A percentile compares a stretch with the other conserved stretches of the same genome.
phyloP scores from a whole-genome alignment of 2,113 vertebrate species.

The Climacteris rufus region DNA sequence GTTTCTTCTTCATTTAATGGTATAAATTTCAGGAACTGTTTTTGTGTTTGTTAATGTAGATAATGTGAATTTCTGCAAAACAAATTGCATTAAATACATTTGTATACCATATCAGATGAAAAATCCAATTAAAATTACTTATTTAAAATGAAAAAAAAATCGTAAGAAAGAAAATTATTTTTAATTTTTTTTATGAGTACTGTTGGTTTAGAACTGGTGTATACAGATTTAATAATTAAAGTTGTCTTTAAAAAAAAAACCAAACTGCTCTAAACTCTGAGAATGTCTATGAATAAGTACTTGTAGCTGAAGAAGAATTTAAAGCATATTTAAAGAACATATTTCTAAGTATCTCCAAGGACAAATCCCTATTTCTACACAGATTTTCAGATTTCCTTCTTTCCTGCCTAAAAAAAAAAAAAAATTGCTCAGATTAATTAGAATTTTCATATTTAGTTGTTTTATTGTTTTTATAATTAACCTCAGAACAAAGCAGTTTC shows the following conservation, averaged over 20 bases:
- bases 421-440: background rate
- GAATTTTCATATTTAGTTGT: background rate
- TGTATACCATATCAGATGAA: background rate
- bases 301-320: background rate
- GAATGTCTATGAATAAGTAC: background rate
- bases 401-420: background rate
- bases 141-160: background rate
- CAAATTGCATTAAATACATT: background rate
- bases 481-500: background rate
- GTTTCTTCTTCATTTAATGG: background rate
- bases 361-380: background rate
- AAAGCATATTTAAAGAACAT: background rate
- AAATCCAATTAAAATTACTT: background rate
- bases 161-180: background rate
- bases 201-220: background rate
- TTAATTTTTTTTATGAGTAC: background rate
- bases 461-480: background rate
- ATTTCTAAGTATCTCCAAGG: background rate
- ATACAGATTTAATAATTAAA: background rate
- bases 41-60: background rate
- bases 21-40: background rate
- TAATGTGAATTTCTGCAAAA: background rate
- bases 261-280: background rate
- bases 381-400: background rate
- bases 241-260: background rate